Conservation (phyloP, 2,888 invertebrate genomes). For the Cacoxenus indagator region DNA sequence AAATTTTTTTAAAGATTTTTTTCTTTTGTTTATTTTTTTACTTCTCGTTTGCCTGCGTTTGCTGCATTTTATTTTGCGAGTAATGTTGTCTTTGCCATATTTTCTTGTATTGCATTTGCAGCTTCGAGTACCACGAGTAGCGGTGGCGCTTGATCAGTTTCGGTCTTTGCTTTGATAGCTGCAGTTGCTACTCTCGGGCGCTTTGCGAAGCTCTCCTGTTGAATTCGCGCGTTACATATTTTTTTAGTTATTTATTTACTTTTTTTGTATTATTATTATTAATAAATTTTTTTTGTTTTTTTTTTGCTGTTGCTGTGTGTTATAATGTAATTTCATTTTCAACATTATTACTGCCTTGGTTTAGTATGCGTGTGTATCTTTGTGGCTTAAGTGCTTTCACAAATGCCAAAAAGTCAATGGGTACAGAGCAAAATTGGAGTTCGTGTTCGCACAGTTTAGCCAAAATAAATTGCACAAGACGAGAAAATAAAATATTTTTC, state of each 20-base stretch:
- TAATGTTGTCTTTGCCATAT: conserved; percentile 20
- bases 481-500: too few species aligned
- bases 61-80: conserved; percentile 5
- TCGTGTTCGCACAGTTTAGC: too few species aligned
- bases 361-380: too few species aligned
- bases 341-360: too few species aligned
- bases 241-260: conserved; percentile 18
- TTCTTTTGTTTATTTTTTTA: neutral
- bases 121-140: conserved; percentile 46
- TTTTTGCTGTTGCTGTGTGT: neutral
- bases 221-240: neutral
- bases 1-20: too few species aligned
- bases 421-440: too few species aligned
- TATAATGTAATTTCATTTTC: neutral
- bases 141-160: conserved; percentile 68
- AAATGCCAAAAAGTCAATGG: too few species aligned
- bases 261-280: conserved; percentile 20
- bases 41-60: neutral
- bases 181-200: conserved; percentile 53
- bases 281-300: conserved; percentile 10
- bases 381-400: too few species aligned
- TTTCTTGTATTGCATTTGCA: conserved; percentile 32
- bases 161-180: conserved; percentile 71
- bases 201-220: neutral
- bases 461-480: too few species aligned